Evolutionary conservation across 2,888 invertebrate species (phyloP).

Genomic region (Alsophila aescularia): DNA sequence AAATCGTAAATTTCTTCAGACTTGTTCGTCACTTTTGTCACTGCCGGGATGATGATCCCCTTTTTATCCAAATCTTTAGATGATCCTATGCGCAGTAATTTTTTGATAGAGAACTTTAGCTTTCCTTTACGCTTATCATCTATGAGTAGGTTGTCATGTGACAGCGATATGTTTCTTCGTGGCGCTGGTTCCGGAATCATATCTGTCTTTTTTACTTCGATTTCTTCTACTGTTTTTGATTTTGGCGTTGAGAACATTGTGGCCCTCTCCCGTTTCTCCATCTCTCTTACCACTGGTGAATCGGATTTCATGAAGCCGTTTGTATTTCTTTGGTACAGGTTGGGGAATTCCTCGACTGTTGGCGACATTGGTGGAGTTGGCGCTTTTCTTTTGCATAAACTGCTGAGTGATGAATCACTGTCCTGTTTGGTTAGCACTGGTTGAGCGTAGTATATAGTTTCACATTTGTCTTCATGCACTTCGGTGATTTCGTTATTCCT

Average conservation of each 20-base stretch:
- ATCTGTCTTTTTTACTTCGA: conserved; percentile 63
- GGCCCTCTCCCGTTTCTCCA: conserved; percentile 90
- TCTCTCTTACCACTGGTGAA: conserved; percentile 88
- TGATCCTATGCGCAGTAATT: conserved; percentile 91
- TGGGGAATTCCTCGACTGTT: conserved; percentile 76
- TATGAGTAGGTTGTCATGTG: conserved; percentile 88
- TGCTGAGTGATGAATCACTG: conserved; percentile 81
- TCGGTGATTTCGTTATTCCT: conserved; percentile 72
- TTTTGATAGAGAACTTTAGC: conserved; percentile 91
- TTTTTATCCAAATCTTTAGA: conserved; percentile 88
- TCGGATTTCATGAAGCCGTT: conserved; percentile 84
- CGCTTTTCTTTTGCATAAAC: conserved; percentile 89
- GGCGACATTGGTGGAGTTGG: conserved; percentile 88
- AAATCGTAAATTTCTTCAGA: conserved; percentile 83
- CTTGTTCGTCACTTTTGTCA: conserved; percentile 79
- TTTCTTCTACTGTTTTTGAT: conserved; percentile 61
- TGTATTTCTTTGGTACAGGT: conserved; percentile 86
- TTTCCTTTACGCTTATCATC: conserved; percentile 88
- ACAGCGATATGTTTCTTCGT: conserved; percentile 88
- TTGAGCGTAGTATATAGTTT: conserved; percentile 75
- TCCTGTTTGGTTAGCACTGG: conserved; percentile 83
- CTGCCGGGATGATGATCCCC: conserved; percentile 67
- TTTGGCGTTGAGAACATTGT: conserved; percentile 59
- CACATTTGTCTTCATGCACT: conserved; percentile 68
- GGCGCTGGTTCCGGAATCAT: conserved; percentile 87